phyloP scores from a whole-genome alignment of 1,140 invertebrate genomes.

The Ceratina calcarata region DNA sequence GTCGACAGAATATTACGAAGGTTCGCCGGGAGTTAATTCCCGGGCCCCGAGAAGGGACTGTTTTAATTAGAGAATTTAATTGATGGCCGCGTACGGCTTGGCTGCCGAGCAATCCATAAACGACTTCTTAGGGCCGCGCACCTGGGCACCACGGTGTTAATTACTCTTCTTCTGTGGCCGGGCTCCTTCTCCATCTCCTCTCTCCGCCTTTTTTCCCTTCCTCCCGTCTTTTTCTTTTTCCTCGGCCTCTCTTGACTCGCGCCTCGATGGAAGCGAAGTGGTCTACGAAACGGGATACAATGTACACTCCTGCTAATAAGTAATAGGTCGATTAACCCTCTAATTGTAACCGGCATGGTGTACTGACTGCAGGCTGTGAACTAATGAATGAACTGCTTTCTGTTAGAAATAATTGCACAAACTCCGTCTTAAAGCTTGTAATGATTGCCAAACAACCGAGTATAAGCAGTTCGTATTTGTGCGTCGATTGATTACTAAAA shows the following conservation, averaged over 20 bases:
- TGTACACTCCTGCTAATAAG: no score
- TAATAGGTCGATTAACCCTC: background rate
- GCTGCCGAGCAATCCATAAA: conserved; percentile 66
- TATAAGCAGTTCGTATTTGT: no score
- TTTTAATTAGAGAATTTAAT: conserved; percentile 73
- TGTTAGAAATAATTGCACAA: no score
- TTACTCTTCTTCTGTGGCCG: conserved; percentile 68
- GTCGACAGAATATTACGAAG: conserved; percentile 51
- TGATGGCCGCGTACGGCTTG: conserved; percentile 61
- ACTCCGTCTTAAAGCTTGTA: no score
- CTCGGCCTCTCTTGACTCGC: conserved; percentile 41
- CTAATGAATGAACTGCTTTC: no score
- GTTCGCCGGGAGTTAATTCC: conserved; percentile 55
- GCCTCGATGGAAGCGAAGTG: conserved; percentile 6
- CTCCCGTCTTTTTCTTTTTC: conserved; percentile 30
- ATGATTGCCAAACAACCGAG: no score
- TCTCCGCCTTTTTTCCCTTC: background rate
- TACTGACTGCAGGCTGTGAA: no score
- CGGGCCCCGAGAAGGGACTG: conserved; percentile 54
- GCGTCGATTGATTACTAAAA: no score
- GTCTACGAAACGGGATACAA: no score
- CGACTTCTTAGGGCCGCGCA: conserved; percentile 68
- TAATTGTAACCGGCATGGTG: no score
- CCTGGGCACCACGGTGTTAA: conserved; percentile 69
- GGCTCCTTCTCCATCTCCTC: conserved; percentile 52